These are phyloP conservation scores for Lepidochrysops patricia DNA, from an alignment of 2,888 invertebrate genomes.

Conservation along the genomic window DNA sequence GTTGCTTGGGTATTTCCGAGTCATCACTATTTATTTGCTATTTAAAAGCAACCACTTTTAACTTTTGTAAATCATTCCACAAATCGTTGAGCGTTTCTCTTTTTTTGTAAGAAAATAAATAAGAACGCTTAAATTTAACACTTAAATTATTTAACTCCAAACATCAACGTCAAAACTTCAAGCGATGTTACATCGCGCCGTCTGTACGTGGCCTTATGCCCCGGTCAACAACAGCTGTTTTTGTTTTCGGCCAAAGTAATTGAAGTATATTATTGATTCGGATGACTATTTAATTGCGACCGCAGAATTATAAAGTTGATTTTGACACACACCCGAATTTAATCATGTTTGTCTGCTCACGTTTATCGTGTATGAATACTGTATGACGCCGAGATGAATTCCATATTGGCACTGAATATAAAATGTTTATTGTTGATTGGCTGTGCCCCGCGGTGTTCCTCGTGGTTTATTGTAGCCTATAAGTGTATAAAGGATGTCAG, in stretches of 20 bases:
- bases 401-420: not conserved
- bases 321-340: slow-evolving; percentile 6
- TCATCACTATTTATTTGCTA: too few species aligned
- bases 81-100: too few species aligned
- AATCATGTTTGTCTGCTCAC: slow-evolving; percentile 5
- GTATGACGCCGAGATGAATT: not conserved
- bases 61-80: too few species aligned
- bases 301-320: slow-evolving; percentile 20
- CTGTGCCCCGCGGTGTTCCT: too few species aligned
- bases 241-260: slow-evolving; percentile 21
- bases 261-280: slow-evolving; percentile 20
- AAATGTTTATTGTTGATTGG: not conserved
- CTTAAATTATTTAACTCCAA: too few species aligned
- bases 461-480: too few species aligned
- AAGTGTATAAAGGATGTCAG: too few species aligned
- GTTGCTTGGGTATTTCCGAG: too few species aligned
- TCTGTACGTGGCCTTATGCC: not conserved
- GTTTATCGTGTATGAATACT: not conserved
- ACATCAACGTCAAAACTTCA: too few species aligned
- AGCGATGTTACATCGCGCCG: not conserved
- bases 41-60: too few species aligned
- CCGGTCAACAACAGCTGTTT: slow-evolving; percentile 16
- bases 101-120: too few species aligned
- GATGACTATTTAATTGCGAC: slow-evolving; percentile 23
- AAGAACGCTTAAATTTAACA: too few species aligned